These are phyloP conservation scores for Noctua janthina DNA, from an alignment of 2,888 invertebrate genomes.

Conservation along the genomic window DNA sequence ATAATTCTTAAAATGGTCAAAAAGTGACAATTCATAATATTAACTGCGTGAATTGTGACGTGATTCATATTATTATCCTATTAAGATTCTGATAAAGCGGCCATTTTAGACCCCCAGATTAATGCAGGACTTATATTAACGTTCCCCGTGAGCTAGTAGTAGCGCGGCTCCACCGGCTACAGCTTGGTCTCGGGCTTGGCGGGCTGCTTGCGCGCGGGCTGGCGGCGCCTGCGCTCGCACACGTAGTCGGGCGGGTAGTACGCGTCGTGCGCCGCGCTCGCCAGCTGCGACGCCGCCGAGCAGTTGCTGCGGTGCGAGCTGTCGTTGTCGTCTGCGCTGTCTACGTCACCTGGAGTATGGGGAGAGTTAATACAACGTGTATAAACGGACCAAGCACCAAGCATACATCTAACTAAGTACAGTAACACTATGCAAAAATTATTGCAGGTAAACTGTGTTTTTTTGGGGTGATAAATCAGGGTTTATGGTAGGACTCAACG, in stretches of 20 bases:
- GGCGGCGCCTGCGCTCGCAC: slow-evolving; percentile 60
- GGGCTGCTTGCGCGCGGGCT: slow-evolving; percentile 74
- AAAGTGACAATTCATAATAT: no score
- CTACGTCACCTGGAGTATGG: slow-evolving; percentile 92
- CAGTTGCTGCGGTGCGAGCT: slow-evolving; percentile 86
- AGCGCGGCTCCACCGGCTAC: slow-evolving; percentile 57
- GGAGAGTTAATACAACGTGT: neutral
- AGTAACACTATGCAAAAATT: neutral
- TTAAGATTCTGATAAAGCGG: neutral
- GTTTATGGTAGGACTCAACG: neutral
- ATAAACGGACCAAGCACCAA: neutral
- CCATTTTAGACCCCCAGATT: no score
- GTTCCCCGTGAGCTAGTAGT: neutral
- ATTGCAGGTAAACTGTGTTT: neutral
- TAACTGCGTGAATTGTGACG: no score
- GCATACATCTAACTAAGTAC: neutral
- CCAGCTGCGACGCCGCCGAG: slow-evolving; percentile 82
- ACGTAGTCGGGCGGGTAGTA: slow-evolving; percentile 66
- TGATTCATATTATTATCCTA: no score
- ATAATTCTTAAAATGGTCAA: no score
- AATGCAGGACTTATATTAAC: neutral
- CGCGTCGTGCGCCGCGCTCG: slow-evolving; percentile 72
- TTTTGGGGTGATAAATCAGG: no score
- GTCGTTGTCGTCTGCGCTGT: slow-evolving; percentile 95
- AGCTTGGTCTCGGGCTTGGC: slow-evolving; percentile 91